These are phyloP conservation scores for Megaleporinus macrocephalus DNA, from an alignment of 2,113 vertebrate species.

Conservation along the genomic window DNA sequence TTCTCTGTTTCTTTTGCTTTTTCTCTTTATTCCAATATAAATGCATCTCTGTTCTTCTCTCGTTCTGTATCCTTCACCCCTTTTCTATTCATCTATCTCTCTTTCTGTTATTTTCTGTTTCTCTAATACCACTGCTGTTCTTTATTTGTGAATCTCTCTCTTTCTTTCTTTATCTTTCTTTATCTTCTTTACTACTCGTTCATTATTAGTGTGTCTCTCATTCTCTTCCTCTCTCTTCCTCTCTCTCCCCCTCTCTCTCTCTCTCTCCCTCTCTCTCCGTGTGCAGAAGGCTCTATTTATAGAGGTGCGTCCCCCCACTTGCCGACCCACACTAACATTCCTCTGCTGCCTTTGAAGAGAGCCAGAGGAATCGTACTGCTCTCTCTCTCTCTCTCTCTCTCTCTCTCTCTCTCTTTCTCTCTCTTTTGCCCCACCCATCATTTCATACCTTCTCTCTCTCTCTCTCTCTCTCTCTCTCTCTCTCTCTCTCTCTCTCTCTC, in stretches of 20 bases:
- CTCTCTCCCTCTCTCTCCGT: conserved; percentile 27
- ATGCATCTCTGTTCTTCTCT: too few relatives aligned
- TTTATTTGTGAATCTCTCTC: too few relatives aligned
- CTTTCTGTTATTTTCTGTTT: too few relatives aligned
- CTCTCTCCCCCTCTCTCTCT: conserved; percentile 18
- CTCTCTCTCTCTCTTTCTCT: conserved; percentile 13
- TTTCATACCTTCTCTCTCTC: conserved; percentile 8
- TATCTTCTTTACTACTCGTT: too few relatives aligned
- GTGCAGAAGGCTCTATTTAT: conserved; percentile 73
- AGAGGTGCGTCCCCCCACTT: conserved; percentile 58
- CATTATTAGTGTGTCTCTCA: too few relatives aligned
- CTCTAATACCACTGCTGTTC: too few relatives aligned
- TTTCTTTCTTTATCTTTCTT: too few relatives aligned
- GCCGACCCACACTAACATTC: conserved; percentile 52
- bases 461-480: not conserved
- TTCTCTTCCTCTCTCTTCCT: not conserved
- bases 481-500: not conserved
- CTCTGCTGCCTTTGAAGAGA: conserved; percentile 38
- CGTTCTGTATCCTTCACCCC: too few relatives aligned
- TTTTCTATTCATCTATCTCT: too few relatives aligned
- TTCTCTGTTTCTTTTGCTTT: too few relatives aligned
- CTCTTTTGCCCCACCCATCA: not conserved
- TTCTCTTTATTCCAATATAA: too few relatives aligned
- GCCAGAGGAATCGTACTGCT: conserved; percentile 37
- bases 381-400: conserved; percentile 35